phyloP scores from a whole-genome alignment of 2,797 vertebrate genomes.

The Momotus momota region DNA sequence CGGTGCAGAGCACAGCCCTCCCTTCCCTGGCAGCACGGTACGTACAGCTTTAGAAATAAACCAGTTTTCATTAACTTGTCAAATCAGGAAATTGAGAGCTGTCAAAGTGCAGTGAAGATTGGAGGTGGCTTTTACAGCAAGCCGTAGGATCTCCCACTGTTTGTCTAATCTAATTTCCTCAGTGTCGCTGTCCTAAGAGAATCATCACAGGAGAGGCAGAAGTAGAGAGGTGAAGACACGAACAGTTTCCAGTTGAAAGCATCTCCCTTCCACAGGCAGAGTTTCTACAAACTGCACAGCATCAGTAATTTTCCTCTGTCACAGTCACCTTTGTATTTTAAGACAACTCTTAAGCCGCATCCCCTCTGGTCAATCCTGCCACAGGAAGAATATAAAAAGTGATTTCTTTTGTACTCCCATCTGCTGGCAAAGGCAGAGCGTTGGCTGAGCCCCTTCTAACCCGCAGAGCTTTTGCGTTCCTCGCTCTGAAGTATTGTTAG shows the following conservation, averaged over 20 bases:
- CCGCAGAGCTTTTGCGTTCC: conserved; percentile 59
- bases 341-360: background rate
- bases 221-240: conserved; percentile 3
- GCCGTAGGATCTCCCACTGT: conserved; percentile 30
- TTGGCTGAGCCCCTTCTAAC: conserved; percentile 42
- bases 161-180: conserved; percentile 60
- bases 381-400: conserved; percentile 11
- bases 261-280: background rate
- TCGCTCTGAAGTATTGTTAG: conserved; percentile 59
- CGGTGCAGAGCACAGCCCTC: rapidly evolving
- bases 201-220: conserved; percentile 53
- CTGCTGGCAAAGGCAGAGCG: conserved; percentile 57
- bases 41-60: background rate
- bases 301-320: conserved; percentile 44
- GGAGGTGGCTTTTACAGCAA: conserved; percentile 41
- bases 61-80: conserved; percentile 38
- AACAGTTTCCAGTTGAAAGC: conserved; percentile 51
- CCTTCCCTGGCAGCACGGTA: rapidly evolving
- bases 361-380: conserved; percentile 40
- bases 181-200: conserved; percentile 36
- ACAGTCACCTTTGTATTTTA: conserved; percentile 6
- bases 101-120: conserved; percentile 26
- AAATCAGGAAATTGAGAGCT: conserved; percentile 52
- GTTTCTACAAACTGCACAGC: conserved; percentile 42
- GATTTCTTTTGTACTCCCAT: conserved; percentile 63